phyloP scores from a whole-genome alignment of 2,113 vertebrate species.

The Mesitornis unicolor region DNA sequence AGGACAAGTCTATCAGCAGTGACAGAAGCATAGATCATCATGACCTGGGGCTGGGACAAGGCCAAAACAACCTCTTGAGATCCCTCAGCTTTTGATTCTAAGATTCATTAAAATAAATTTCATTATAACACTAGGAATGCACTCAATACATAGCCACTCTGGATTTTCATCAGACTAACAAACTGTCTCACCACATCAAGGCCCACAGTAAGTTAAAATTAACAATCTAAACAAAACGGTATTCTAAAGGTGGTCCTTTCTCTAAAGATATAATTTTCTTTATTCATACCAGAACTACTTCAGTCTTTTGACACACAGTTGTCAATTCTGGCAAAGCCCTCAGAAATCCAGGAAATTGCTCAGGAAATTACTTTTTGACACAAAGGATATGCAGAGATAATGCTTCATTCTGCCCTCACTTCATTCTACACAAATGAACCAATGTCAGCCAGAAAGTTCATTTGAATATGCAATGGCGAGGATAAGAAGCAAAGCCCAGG shows the following conservation, averaged over 20 bases:
- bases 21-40: background rate
- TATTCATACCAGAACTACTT: background rate
- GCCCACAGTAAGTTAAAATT: background rate
- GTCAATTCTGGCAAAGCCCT: background rate
- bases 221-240: background rate
- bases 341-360: background rate
- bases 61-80: background rate
- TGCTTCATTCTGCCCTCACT: background rate
- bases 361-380: background rate
- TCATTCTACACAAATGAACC: background rate
- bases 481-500: background rate
- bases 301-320: background rate
- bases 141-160: background rate
- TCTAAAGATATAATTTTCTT: background rate
- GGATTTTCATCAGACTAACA: background rate
- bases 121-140: background rate
- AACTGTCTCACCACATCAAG: background rate
- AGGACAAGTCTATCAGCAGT: background rate
- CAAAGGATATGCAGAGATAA: background rate
- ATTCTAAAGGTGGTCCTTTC: background rate
- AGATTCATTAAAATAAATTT: background rate
- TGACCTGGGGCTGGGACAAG: background rate
- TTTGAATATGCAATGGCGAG: background rate
- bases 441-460: background rate
- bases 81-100: background rate